phyloP scores from a whole-genome alignment of 2,888 invertebrate genomes.

The Diarsia mendica region DNA sequence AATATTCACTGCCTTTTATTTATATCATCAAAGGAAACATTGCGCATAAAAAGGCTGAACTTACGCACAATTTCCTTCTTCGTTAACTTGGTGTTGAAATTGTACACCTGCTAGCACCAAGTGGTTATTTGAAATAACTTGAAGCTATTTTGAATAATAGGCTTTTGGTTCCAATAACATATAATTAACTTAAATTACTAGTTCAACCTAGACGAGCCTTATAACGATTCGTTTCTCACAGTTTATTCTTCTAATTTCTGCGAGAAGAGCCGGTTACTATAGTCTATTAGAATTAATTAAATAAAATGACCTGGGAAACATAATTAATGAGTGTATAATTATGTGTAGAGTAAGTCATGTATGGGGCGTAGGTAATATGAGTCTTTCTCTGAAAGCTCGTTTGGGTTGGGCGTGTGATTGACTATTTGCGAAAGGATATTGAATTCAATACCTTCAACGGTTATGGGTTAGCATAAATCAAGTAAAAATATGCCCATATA shows the following conservation, averaged over 20 bases:
- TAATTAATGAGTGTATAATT: slow-evolving; percentile 53
- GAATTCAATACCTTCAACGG: slow-evolving; percentile 27
- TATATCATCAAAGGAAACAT: slow-evolving; percentile 46
- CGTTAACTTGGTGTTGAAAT: slow-evolving; percentile 33
- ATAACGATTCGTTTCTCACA: slow-evolving; percentile 51
- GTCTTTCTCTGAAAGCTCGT: slow-evolving; percentile 28
- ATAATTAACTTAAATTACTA: slow-evolving; percentile 54
- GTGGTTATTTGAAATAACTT: slow-evolving; percentile 42
- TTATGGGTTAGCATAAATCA: slow-evolving; percentile 36
- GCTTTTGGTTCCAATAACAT: slow-evolving; percentile 49
- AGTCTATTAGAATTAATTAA: slow-evolving; percentile 53
- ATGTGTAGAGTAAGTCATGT: slow-evolving; percentile 25
- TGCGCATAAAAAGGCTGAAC: slow-evolving; percentile 42
- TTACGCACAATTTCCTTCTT: slow-evolving; percentile 35
- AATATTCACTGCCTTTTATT: slow-evolving; percentile 45
- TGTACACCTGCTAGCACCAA: slow-evolving; percentile 41
- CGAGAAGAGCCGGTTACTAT: slow-evolving; percentile 51
- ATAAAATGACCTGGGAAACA: slow-evolving; percentile 44
- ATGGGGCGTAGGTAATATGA: slow-evolving; percentile 10
- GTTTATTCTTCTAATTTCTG: slow-evolving; percentile 52
- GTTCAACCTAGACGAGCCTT: slow-evolving; percentile 26
- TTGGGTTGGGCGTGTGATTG: slow-evolving; percentile 26
- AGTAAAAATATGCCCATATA: slow-evolving; percentile 39
- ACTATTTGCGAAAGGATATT: slow-evolving; percentile 46
- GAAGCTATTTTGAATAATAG: slow-evolving; percentile 55